Evolutionary conservation across 2,113 vertebrate genomes (phyloP).

Genomic region (Lophotis ruficrista): DNA sequence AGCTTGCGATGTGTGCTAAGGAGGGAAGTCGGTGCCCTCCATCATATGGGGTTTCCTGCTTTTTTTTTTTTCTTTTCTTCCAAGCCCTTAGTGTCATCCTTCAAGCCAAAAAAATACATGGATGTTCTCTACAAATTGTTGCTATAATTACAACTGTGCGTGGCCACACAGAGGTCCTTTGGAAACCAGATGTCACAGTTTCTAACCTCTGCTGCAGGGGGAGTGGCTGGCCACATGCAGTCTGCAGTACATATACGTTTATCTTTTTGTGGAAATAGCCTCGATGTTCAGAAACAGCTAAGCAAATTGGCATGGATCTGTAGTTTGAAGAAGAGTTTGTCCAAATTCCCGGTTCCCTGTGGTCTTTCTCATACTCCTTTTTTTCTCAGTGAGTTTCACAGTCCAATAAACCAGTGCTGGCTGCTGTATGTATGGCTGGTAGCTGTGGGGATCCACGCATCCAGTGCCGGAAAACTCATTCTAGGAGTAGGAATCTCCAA

Average conservation of each 20-base stretch:
- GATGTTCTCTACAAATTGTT: neutral
- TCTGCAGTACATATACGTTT: neutral
- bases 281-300: neutral
- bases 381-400: neutral
- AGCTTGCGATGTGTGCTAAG: neutral
- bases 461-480: neutral
- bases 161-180: neutral
- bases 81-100: neutral
- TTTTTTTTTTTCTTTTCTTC: neutral
- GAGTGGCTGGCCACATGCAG: neutral
- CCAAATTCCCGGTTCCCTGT: neutral
- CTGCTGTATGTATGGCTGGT: neutral
- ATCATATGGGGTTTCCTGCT: neutral
- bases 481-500: neutral
- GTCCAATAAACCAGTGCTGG: neutral
- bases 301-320: neutral
- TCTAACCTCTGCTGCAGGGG: neutral
- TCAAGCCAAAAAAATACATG: neutral
- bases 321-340: neutral
- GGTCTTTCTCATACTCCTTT: neutral
- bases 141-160: neutral
- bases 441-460: fast-evolving
- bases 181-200: neutral
- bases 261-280: neutral
- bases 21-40: neutral